Base-by-base conservation (phyloP, 2,797 vertebrate species). In the Pipistrellus pygmaeus region DNA sequence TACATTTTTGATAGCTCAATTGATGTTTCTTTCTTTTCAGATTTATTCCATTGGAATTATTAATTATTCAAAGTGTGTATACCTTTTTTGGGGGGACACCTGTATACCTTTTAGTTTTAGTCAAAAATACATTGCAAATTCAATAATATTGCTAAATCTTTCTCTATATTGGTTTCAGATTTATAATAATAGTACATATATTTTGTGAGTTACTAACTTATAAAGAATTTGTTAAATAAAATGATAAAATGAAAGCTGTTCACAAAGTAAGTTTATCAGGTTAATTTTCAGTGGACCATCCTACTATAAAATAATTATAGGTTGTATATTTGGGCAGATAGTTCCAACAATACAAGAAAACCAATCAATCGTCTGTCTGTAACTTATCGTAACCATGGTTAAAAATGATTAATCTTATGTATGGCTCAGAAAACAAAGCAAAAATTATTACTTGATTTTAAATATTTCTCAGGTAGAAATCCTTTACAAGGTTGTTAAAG, bases 381-480 rank as follows among this genome's bases (percentile, higher is more conserved):
- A 30, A 77, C 3, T 68, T 85, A 89, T 75, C 21, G 1, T 30
- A 87, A 89, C 44, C 55, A 72, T 81, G 27, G 9, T 20, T 86
- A 46, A 91, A 94, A 94, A 95, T 27, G 23, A 6, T 77, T 75
- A 91, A 94, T n/a, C 66, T 84, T 27, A 69, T 38, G 8, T 23
- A 60, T 21, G 21, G 25, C 82, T 85, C 44, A 25, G 41, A 93
- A 38, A 38, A 92, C 68, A 94, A 21, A 27, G 9, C 20, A 87
- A 9, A 20, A 92, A 15, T 68, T 86, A 88, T 85, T 44, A 60
- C 11, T 86, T 78, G 8, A 72, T 51, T 90, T 85, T 84, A 87
- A 78, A 27, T 84, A 91, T 87, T 93, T 90, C 27, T 88, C 30
- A 84, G 57, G 12, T 18, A 80, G 62, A 94, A 83, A 92, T 35